Conservation (phyloP, 2,113 vertebrate species). For the Pan troglodytes region NHGRI_mPanTro3-v2.1_pri NC_072398.2:192660001-192660500, state of each 20-base stretch:
- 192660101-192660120: not conserved
- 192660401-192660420: not conserved
- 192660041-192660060: not conserved
- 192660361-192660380: not conserved
- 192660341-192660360: not conserved
- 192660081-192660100: not conserved
- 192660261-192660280: slow-evolving; percentile 4
- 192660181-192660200: not conserved
- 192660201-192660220: not conserved
- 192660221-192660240: not conserved
- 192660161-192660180: not conserved
- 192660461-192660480: not conserved
- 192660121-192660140: no score
- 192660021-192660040: not conserved
- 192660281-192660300: slow-evolving; percentile 11
- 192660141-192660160: not conserved
- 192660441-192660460: not conserved
- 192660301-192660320: not conserved
- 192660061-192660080: not conserved
- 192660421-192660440: not conserved
- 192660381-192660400: accelerated
- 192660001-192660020: not conserved
- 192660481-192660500: no score
- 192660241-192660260: slow-evolving; percentile 40
- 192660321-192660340: not conserved